Percentiles rank a stretch among this genome's conserved stretches.
Evolutionary conservation across 2,113 vertebrate genomes (phyloP).

Genomic region (Loxodonta africana): DNA sequence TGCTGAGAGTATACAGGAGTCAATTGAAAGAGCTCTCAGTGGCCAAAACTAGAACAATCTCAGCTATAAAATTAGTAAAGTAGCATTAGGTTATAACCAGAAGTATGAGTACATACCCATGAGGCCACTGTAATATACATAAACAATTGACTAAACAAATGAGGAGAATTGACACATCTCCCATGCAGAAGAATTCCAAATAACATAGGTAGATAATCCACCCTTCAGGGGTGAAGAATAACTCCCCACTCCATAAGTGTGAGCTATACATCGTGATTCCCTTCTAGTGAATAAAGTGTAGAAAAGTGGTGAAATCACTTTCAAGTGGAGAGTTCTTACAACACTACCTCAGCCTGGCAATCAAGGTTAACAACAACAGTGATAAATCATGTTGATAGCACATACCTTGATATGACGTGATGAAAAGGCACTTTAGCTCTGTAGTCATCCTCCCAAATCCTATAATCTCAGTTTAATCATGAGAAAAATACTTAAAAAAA

Average conservation of each 20-base stretch:
- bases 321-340: neutral
- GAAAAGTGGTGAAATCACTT: neutral
- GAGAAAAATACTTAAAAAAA: neutral
- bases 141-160: neutral
- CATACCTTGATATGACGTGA: neutral
- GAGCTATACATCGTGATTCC: neutral
- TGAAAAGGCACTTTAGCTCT: neutral
- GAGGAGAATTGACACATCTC: neutral
- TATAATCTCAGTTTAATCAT: neutral
- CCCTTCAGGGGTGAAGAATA: neutral
- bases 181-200: neutral
- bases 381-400: neutral
- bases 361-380: neutral
- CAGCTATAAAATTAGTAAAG: neutral
- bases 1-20: neutral
- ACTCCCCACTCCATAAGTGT: neutral
- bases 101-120: conserved; percentile 3
- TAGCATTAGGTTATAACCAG: neutral
- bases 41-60: neutral
- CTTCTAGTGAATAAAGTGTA: neutral
- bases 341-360: neutral
- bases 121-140: conserved; percentile 22
- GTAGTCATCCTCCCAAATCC: neutral
- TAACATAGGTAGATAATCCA: neutral
- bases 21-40: neutral